Evolutionary conservation across 2,888 invertebrate species (phyloP).

Genomic region (Leptinotarsa peninsularis): DNA sequence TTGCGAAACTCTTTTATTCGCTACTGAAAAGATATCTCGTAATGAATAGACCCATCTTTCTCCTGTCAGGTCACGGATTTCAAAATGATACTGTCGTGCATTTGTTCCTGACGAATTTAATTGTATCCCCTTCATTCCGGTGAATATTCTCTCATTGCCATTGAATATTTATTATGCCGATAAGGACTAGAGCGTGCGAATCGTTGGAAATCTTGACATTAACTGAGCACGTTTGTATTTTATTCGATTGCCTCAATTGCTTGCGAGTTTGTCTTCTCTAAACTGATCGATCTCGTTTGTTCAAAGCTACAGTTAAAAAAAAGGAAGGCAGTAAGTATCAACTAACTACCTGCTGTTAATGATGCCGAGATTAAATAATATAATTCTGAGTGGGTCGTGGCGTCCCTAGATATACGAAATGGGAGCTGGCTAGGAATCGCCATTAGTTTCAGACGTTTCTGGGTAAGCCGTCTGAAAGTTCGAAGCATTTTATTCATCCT

Average conservation of each 20-base stretch:
- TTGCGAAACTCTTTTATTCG: neutral
- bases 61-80: neutral
- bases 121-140: neutral
- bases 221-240: slow-evolving; percentile 9
- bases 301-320: too few species aligned
- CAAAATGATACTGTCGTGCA: neutral
- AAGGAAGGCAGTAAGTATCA: too few species aligned
- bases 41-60: slow-evolving; percentile 4
- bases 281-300: too few species aligned
- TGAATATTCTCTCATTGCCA: neutral
- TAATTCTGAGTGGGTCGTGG: too few species aligned
- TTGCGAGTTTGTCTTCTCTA: neutral
- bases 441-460: too few species aligned
- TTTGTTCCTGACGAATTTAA: slow-evolving; percentile 7
- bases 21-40: neutral
- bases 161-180: slow-evolving; percentile 12
- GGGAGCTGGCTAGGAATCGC: too few species aligned
- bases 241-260: slow-evolving; percentile 14
- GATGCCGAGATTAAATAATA: too few species aligned
- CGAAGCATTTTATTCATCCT: too few species aligned
- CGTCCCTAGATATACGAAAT: too few species aligned
- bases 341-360: too few species aligned
- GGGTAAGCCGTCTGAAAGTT: too few species aligned
- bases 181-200: slow-evolving; percentile 2
- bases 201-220: slow-evolving; percentile 9